A percentile compares a stretch with the other conserved stretches of the same genome.
phyloP scores from a whole-genome alignment of 1,140 invertebrate species.

The Nephila pilipes region DNA sequence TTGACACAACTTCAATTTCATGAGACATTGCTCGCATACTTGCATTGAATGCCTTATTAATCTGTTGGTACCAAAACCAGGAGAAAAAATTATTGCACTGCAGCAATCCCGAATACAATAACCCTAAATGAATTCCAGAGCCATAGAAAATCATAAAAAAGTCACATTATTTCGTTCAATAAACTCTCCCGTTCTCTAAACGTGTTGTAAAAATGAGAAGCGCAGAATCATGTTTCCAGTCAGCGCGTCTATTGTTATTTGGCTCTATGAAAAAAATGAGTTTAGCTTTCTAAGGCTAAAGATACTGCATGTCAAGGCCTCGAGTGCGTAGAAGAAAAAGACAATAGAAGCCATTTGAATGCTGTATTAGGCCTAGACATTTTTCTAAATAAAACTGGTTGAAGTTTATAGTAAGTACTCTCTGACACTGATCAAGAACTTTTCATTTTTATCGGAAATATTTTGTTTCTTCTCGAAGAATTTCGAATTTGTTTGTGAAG shows the following conservation, averaged over 20 bases:
- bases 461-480: neutral
- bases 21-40: no score
- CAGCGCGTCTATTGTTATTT: neutral
- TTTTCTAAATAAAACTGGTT: neutral
- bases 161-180: neutral
- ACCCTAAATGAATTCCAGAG: neutral
- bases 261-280: neutral
- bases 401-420: neutral
- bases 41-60: neutral
- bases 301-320: neutral
- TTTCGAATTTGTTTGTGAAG: neutral
- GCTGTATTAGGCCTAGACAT: neutral
- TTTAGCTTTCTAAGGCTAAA: neutral
- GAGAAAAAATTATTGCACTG: neutral
- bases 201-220: neutral
- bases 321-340: neutral
- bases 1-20: neutral
- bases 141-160: neutral
- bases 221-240: neutral
- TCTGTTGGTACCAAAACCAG: neutral
- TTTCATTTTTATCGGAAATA: neutral
- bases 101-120: neutral
- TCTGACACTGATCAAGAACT: neutral
- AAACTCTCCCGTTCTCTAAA: neutral
- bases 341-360: neutral